Evolutionary conservation across 2,888 invertebrate species (phyloP).

Genomic region (Parthenolecanium corni): DNA sequence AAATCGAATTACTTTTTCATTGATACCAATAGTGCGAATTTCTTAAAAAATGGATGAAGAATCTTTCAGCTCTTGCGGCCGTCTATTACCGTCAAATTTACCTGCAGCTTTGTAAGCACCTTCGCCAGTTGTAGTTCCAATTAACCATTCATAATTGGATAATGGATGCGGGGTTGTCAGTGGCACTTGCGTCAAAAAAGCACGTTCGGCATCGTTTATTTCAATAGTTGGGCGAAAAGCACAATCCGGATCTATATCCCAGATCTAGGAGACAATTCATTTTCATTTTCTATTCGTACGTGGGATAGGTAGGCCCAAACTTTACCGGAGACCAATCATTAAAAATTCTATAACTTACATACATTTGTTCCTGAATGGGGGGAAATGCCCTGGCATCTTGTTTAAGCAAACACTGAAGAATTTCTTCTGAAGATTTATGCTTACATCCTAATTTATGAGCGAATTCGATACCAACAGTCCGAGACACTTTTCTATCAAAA

Average conservation of each 20-base stretch:
- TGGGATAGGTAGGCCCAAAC: neutral
- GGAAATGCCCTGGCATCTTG: neutral
- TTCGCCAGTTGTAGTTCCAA: neutral
- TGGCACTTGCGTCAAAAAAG: neutral
- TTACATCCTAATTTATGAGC: neutral
- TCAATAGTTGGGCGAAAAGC: conserved; percentile 1
- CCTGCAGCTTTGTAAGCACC: conserved; percentile 2
- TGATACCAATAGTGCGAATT: no score
- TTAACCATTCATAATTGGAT: neutral
- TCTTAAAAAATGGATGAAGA: no score
- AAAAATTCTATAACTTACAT: neutral
- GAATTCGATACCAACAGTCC: neutral
- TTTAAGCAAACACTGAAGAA: conserved; percentile 4
- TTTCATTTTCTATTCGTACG: neutral
- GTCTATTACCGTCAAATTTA: no score
- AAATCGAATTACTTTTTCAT: no score
- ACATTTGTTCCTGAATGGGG: neutral
- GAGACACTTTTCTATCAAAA: neutral
- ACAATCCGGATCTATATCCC: conserved; percentile 1
- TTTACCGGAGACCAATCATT: neutral
- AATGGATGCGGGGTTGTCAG: neutral
- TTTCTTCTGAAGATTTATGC: neutral
- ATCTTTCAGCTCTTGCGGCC: no score
- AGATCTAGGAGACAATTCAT: neutral
- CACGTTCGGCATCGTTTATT: neutral